phyloP scores from a whole-genome alignment of 2,888 invertebrate species.

The Myopa testacea region DNA sequence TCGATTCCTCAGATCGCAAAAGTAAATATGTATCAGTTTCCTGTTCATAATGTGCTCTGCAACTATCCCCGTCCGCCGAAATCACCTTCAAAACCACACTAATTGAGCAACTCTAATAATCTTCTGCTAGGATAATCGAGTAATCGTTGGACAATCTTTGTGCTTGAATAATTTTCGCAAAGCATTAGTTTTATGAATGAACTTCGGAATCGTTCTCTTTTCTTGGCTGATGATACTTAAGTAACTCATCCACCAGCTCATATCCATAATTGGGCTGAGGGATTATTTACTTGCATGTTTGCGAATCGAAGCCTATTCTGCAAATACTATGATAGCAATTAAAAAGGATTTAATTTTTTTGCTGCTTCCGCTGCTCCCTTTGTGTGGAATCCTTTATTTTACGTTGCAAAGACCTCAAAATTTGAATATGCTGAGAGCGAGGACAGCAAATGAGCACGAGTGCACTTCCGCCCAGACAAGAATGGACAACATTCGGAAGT shows the following conservation, averaged over 20 bases:
- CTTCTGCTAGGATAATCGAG: conserved; percentile 32
- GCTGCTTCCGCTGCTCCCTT: conserved; percentile 23
- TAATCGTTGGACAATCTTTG: conserved; percentile 39
- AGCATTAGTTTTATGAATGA: conserved; percentile 37
- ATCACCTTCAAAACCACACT: conserved; percentile 45
- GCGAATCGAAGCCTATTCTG: conserved; percentile 22
- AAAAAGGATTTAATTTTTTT: conserved; percentile 42
- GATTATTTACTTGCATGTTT: conserved; percentile 33
- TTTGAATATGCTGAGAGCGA: conserved; percentile 17
- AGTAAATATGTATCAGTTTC: conserved; percentile 32
- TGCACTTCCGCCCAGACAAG: conserved; percentile 28
- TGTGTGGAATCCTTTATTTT: conserved; percentile 22
- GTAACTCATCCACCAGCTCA: neutral
- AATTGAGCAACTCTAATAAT: conserved; percentile 46
- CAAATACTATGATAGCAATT: conserved; percentile 49
- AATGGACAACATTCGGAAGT: conserved; percentile 18
- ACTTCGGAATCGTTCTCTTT: neutral
- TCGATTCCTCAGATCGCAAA: neutral
- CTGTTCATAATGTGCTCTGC: neutral
- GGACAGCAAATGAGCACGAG: neutral
- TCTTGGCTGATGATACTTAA: conserved; percentile 8
- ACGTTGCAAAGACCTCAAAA: neutral
- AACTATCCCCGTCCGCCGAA: neutral
- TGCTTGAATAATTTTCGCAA: conserved; percentile 19
- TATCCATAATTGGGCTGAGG: conserved; percentile 33